Evolutionary conservation across 2,113 vertebrate genomes (phyloP), one percentile per base, ranked within the genome.

Genomic region (Mellivora capensis): DNA sequence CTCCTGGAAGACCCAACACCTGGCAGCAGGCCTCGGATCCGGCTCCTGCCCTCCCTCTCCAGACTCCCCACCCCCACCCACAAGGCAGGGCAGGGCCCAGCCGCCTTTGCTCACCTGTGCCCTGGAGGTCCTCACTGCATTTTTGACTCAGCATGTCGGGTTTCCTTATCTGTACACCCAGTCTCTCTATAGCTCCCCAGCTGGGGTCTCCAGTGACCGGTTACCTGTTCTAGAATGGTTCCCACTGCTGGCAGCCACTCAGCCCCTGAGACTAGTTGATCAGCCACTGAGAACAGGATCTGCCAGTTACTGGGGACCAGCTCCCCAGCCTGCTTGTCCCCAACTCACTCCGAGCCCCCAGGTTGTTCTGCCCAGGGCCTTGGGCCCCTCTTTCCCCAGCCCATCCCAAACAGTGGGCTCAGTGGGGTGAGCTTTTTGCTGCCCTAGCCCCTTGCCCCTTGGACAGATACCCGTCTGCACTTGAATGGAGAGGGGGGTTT

Each of bases 401-500:
- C 80, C 15, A 0, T 6, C 47, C 1, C 37, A 7, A 1, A 2
- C 52, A 17, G 2, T 6, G 9, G 52, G 27, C 72, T 42, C 15
- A 1, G 83, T 5, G 72, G 9, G 2, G 47, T 5, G 85, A 4
- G 7, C 34, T 8, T 39, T 7, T 14, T 57, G 49, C 64, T 23
- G 12, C 6, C 37, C 37, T 74, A 37, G 29, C 18, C 34, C 42
- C 44, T 23, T 0, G 3, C 6, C 12, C 39, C 61, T 7, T 21
- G 76, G 54, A 18, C 42, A 13, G 80, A 47, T 15, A 2, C 17
- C 34, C 2, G 13, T 20, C 7, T 2, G 27, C 72, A 15, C 34
- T 12, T 23, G n/a, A 14, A 10, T 7, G 7, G 61, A 64, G 17
- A 61, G 25, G 29, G 27, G 62, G 17, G n/a, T 4, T 7, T 25